Conservation (phyloP, 2,113 vertebrate genomes). For the Pelodiscus sinensis region DNA sequence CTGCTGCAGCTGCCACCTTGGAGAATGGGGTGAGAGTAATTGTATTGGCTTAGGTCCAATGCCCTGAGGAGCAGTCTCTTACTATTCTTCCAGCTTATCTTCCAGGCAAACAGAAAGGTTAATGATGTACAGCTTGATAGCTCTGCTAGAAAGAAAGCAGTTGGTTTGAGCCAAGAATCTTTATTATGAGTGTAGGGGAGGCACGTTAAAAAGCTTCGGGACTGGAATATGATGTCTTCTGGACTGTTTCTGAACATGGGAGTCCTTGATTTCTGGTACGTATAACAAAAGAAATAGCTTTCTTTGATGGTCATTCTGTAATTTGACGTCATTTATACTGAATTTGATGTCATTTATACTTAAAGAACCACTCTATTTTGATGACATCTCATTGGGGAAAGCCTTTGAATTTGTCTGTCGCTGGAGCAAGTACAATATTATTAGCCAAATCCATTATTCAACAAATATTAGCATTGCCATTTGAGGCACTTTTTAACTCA, state of each 20-base stretch:
- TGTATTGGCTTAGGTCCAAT: constrained; percentile 62
- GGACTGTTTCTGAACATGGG: neutral
- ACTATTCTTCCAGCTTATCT: constrained; percentile 57
- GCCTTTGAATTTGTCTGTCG: neutral
- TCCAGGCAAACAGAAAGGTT: constrained; percentile 68
- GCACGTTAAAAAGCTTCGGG: constrained; percentile 8
- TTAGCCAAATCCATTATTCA: neutral
- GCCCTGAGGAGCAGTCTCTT: constrained; percentile 39
- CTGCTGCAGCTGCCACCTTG: constrained; percentile 47
- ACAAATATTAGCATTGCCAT: neutral
- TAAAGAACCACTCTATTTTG: neutral
- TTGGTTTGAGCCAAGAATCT: constrained; percentile 59
- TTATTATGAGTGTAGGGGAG: constrained; percentile 19
- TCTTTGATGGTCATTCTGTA: constrained; percentile 28
- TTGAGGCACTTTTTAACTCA: neutral
- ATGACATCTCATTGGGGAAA: neutral
- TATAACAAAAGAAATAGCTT: constrained; percentile 27
- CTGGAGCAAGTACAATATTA: neutral
- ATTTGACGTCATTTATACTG: constrained; percentile 33
- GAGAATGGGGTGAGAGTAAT: constrained; percentile 60
- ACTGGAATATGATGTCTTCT: neutral
- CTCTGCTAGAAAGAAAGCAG: constrained; percentile 65
- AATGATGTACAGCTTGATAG: constrained; percentile 69
- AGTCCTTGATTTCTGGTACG: constrained; percentile 49
- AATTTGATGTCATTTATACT: too few species aligned